A percentile compares a stretch with the other conserved stretches of the same genome.
Evolutionary conservation across 2,113 vertebrate genomes (phyloP).

Genomic region (Spheniscus mendiculus): DNA sequence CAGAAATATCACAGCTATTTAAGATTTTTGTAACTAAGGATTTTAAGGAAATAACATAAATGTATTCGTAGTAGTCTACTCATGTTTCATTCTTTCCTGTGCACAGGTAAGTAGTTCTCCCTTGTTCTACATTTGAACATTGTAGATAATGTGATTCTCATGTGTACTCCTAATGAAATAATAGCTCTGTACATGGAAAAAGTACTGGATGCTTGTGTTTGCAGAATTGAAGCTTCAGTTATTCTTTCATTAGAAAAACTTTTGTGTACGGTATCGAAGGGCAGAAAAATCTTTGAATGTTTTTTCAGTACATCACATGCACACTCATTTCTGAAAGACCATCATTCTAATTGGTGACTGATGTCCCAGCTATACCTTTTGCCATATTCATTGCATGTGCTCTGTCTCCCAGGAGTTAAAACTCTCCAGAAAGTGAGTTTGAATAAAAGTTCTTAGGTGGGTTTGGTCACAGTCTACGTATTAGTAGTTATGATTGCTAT

Average conservation of each 20-base stretch:
- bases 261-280: neutral
- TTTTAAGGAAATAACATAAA: neutral
- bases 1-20: neutral
- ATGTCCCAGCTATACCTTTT: neutral
- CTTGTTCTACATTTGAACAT: neutral
- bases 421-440: neutral
- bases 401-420: neutral
- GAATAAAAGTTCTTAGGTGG: neutral
- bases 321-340: neutral
- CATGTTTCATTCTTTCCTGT: neutral
- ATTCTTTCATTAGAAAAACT: neutral
- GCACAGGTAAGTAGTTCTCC: neutral
- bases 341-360: neutral
- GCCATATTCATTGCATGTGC: neutral
- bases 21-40: neutral
- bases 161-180: neutral
- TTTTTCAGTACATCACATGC: neutral
- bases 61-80: neutral
- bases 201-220: neutral
- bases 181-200: neutral
- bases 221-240: neutral
- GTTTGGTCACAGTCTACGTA: neutral
- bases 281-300: neutral
- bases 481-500: neutral
- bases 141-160: neutral